Conservation (phyloP, 2,888 invertebrate genomes). For the Dryobota labecula region DNA sequence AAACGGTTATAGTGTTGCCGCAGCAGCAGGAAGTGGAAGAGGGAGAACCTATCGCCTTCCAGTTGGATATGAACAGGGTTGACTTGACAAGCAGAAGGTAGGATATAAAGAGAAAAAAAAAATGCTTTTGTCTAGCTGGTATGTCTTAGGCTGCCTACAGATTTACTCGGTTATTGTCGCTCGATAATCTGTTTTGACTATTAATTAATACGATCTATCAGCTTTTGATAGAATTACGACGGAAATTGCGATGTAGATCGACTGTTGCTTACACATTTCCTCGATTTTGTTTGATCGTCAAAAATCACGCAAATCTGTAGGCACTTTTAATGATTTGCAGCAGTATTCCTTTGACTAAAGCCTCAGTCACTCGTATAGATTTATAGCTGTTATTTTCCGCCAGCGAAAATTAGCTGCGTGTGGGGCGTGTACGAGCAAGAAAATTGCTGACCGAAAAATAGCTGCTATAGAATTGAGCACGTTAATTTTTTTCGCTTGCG, state of each 20-base stretch:
- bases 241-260: neutral
- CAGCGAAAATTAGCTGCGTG: too few species aligned
- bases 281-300: neutral
- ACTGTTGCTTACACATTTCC: neutral
- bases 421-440: too few species aligned
- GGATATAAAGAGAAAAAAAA: too few species aligned
- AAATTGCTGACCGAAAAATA: too few species aligned
- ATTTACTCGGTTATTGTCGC: neutral
- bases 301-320: neutral
- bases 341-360: neutral
- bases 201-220: neutral
- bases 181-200: too few species aligned
- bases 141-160: neutral
- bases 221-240: neutral
- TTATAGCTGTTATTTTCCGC: too few species aligned
- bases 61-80: conserved; percentile 91
- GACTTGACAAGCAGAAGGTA: conserved; percentile 83
- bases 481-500: too few species aligned
- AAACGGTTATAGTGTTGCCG: conserved; percentile 96
- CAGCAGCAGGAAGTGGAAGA: conserved; percentile 89
- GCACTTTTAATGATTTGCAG: neutral
- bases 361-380: too few species aligned
- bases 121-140: neutral
- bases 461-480: too few species aligned
- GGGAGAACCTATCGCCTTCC: conserved; percentile 93